Evolutionary conservation across 2,113 vertebrate species (phyloP), one percentile per base, ranked within the genome.

Genomic region (Catharus fuscescens): DNA sequence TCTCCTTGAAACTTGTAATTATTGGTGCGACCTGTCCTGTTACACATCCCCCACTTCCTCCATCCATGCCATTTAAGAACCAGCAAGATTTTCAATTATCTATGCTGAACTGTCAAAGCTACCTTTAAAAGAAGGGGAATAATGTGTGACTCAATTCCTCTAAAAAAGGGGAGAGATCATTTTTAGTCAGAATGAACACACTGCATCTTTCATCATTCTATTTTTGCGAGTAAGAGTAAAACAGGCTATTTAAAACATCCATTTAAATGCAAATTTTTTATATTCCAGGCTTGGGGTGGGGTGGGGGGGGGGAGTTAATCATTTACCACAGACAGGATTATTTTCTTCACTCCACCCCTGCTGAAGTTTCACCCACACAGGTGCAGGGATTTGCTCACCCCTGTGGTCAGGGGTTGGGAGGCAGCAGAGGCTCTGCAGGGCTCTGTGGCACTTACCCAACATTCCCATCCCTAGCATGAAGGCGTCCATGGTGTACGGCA

Each of bases 391-490:
- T 14, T 24, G 77, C 76, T 76, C 53, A 18, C 6, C 82, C 79
- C 85, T 50, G 12, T 1, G 23, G 45, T 16, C 48, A 2, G 3
- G 28, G 40, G 11, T 40, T 40, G 12, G 66, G 86, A 85, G 80
- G 9, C 14, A 18, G 10, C 4, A 17, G 0, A 5, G 77, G 38
- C 57, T 31, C 5, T 9, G 47, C 48, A 86, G 76, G 2, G 65
- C 5, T 74, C 92, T 61, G 14, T 31, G 5, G 64, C 88, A 99
- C 99, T 99, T 98, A 99, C 99, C 99, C 97, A 99, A 98, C 99
- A 99, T 99, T 96, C 99, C 99, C 99, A 99, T 99, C 95, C 99
- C 99, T 24, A 99, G 98, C 99, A 99, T 99, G 96, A 99, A 99
- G 50, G 99, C 99, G 93, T 99, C 99, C 99, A 99, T 99, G 98